Percentiles rank a stretch among this genome's conserved stretches.
Evolutionary conservation across 2,797 vertebrate genomes (phyloP).

Genomic region (Chaunax sp.): DNA sequence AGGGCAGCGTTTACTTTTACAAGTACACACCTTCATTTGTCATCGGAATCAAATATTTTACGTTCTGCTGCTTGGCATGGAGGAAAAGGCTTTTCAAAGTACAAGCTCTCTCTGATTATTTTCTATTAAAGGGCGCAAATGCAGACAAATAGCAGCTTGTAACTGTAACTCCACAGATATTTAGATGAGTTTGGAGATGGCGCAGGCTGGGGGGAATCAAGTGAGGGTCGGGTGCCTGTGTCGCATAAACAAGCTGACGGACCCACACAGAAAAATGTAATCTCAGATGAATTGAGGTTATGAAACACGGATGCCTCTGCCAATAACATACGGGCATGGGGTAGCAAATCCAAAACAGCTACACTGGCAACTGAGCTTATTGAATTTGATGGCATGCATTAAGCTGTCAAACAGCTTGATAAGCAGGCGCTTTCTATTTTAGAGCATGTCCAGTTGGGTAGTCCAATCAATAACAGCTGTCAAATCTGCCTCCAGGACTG

Average conservation of each 20-base stretch:
- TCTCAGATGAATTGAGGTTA: slow-evolving; percentile 42
- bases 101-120: slow-evolving; percentile 8
- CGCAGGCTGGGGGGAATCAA: too few relatives aligned
- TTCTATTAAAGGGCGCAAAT: slow-evolving; percentile 29
- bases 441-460: slow-evolving; percentile 28
- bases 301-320: slow-evolving; percentile 50
- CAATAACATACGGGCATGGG: slow-evolving; percentile 37
- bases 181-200: slow-evolving; percentile 31
- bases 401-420: slow-evolving; percentile 61
- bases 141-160: slow-evolving; percentile 34
- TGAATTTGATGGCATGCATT: slow-evolving; percentile 37
- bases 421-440: slow-evolving; percentile 54
- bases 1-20: slow-evolving; percentile 22
- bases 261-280: slow-evolving; percentile 18
- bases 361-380: slow-evolving; percentile 34
- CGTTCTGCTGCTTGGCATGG: slow-evolving; percentile 11
- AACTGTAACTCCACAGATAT: slow-evolving; percentile 26
- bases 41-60: slow-evolving; percentile 31
- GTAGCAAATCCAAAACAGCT: slow-evolving; percentile 33
- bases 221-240: slow-evolving; percentile 30
- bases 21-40: slow-evolving; percentile 33
- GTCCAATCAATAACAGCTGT: slow-evolving; percentile 54
- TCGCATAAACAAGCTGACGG: slow-evolving; percentile 35
- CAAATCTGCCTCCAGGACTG: slow-evolving; percentile 29
- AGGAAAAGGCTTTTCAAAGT: slow-evolving; percentile 10